Percentiles rank a stretch among this genome's conserved stretches.
These are phyloP conservation scores for Coelogynopora nodosa DNA, from an alignment of 2,888 invertebrate genomes.

Conservation along the genomic window DNA sequence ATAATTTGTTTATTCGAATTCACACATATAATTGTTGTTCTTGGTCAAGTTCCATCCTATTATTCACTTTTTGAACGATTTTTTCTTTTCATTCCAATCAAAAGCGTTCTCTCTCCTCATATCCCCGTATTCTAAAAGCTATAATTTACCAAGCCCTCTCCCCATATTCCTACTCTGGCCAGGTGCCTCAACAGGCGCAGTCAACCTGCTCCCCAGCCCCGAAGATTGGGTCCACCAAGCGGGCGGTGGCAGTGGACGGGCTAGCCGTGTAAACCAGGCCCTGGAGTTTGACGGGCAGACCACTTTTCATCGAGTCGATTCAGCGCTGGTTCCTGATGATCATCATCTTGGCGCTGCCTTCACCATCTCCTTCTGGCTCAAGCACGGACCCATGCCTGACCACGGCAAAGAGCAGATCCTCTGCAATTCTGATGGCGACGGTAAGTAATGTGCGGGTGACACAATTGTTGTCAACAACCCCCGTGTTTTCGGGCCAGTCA, in stretches of 20 bases:
- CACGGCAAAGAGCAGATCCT: slow-evolving; percentile 84
- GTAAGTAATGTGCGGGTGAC: slow-evolving; percentile 71
- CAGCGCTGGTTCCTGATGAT: slow-evolving; percentile 52
- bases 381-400: slow-evolving; percentile 73
- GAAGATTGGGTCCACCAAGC: slow-evolving; percentile 75
- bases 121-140: too few relatives aligned
- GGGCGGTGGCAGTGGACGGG: slow-evolving; percentile 76
- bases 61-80: too few relatives aligned
- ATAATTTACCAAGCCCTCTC: too few relatives aligned
- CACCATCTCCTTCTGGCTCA: slow-evolving; percentile 87
- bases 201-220: slow-evolving; percentile 80
- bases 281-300: slow-evolving; percentile 89
- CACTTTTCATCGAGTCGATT: slow-evolving; percentile 66
- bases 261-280: slow-evolving; percentile 78
- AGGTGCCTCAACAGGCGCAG: slow-evolving; percentile 75
- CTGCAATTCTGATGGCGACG: slow-evolving; percentile 93
- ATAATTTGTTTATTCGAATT: too few relatives aligned
- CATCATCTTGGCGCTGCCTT: slow-evolving; percentile 78
- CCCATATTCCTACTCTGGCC: too few relatives aligned
- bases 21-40: too few relatives aligned
- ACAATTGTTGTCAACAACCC: background rate
- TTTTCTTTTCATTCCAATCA: too few relatives aligned
- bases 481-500: background rate
- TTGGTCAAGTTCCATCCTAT: too few relatives aligned
- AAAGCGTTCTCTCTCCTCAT: too few relatives aligned